phyloP scores from a whole-genome alignment of 1,140 invertebrate species.

The Platorchestia sp. region DNA sequence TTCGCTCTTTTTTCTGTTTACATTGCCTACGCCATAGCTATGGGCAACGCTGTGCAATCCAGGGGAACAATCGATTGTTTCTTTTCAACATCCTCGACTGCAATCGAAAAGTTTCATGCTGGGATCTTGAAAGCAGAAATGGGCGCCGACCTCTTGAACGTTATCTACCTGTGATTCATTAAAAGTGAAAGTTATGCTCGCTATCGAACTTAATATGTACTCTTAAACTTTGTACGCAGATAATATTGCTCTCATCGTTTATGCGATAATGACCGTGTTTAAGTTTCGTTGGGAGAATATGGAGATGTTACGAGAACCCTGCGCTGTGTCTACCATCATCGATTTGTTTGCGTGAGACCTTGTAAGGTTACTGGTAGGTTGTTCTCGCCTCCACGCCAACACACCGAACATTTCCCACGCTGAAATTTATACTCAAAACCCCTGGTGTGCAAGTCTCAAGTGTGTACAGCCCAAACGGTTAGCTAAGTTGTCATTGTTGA shows the following conservation, averaged over 20 bases:
- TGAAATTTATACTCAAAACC: not conserved
- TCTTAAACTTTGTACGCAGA: not conserved
- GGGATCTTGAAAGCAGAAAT: not conserved
- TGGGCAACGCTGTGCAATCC: not conserved
- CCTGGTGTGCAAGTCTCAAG: not conserved
- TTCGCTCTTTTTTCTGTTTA: constrained; percentile 14
- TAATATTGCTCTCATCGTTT: not conserved
- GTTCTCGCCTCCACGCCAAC: not conserved
- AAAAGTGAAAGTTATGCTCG: not conserved
- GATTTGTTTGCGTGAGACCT: not conserved
- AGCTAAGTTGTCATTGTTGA: not conserved
- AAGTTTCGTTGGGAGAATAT: not conserved
- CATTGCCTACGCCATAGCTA: not conserved
- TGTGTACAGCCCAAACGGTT: not conserved
- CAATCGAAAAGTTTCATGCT: not conserved
- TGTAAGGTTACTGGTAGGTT: constrained; percentile 32
- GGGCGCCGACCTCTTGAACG: not conserved
- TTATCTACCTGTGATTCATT: not conserved
- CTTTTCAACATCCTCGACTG: not conserved
- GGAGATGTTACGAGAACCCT: not conserved
- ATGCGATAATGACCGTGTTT: not conserved
- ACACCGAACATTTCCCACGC: not conserved
- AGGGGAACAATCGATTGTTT: not conserved
- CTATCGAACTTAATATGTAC: not conserved
- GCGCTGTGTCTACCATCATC: not conserved